Percentiles rank a stretch among this genome's conserved stretches.
phyloP scores from a whole-genome alignment of 2,888 invertebrate genomes.

The Gibbula magus region DNA sequence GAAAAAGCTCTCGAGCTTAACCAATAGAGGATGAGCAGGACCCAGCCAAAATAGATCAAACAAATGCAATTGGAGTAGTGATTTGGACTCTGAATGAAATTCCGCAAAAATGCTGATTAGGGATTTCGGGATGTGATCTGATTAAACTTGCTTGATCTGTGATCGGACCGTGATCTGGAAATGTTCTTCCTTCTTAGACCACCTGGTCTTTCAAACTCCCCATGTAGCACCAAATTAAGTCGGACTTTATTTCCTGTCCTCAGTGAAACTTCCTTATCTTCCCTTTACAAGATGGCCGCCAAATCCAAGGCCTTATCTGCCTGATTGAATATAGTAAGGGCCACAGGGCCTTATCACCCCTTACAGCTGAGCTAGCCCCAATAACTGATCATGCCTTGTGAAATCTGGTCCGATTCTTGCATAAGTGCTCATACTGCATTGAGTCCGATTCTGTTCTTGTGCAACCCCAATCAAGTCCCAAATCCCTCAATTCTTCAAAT shows the following conservation, averaged over 20 bases:
- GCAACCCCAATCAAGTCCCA: neutral
- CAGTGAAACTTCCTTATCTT: neutral
- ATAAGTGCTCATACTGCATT: neutral
- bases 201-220: neutral
- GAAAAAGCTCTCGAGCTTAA: neutral
- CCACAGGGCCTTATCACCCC: neutral
- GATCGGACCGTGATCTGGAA: neutral
- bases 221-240: neutral
- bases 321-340: neutral
- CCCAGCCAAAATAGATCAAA: neutral
- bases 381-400: neutral
- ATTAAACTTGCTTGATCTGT: neutral
- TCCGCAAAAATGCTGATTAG: neutral
- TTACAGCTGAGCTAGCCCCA: neutral
- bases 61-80: neutral
- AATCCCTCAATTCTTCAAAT: no score
- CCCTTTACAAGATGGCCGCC: neutral
- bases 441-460: neutral
- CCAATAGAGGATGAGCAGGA: neutral
- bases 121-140: constrained; percentile 4
- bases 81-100: neutral
- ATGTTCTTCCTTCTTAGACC: neutral
- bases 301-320: neutral
- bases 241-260: neutral
- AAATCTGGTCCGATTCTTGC: neutral